phyloP scores from a whole-genome alignment of 2,113 vertebrate species.

The Neogobius melanostomus region DNA sequence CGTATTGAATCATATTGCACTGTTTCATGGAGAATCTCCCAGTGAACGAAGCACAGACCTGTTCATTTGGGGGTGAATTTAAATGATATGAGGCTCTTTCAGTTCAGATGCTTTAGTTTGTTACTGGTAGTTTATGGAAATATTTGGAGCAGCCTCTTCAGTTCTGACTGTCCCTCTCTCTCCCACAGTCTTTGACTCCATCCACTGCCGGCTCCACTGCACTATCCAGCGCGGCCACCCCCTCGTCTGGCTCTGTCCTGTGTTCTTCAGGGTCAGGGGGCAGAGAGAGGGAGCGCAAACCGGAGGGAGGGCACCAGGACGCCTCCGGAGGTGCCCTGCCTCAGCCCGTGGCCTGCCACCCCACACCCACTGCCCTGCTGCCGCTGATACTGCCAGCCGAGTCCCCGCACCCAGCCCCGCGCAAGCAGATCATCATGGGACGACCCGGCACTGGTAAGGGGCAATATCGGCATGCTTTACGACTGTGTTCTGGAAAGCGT shows the following conservation, averaged over 20 bases:
- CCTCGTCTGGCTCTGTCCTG: conserved; percentile 43
- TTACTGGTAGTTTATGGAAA: too few relatives aligned
- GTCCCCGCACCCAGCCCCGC: conserved; percentile 86
- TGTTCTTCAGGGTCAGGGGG: conserved; percentile 67
- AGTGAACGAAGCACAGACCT: too few relatives aligned
- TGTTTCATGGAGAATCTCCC: too few relatives aligned
- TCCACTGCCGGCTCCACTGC: conserved; percentile 54
- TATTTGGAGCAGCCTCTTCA: too few relatives aligned
- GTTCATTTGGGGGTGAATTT: too few relatives aligned
- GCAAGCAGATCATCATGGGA: conserved; percentile 94
- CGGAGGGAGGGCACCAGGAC: conserved; percentile 70
- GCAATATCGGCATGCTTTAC: too few relatives aligned
- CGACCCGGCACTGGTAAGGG: conserved; percentile 87
- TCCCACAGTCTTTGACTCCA: conserved; percentile 69
- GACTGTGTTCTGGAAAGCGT: too few relatives aligned
- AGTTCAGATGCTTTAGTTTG: too few relatives aligned
- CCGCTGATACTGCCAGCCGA: conserved; percentile 89
- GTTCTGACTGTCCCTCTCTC: neutral
- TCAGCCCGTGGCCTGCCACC: conserved; percentile 90
- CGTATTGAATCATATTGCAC: too few relatives aligned
- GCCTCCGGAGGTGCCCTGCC: conserved; percentile 60
- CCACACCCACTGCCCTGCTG: conserved; percentile 87
- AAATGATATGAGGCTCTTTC: too few relatives aligned
- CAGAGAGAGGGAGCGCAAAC: conserved; percentile 72
- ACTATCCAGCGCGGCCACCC: conserved; percentile 61